phyloP scores from a whole-genome alignment of 2,888 invertebrate species.

The Acanthopleura granulata region DNA sequence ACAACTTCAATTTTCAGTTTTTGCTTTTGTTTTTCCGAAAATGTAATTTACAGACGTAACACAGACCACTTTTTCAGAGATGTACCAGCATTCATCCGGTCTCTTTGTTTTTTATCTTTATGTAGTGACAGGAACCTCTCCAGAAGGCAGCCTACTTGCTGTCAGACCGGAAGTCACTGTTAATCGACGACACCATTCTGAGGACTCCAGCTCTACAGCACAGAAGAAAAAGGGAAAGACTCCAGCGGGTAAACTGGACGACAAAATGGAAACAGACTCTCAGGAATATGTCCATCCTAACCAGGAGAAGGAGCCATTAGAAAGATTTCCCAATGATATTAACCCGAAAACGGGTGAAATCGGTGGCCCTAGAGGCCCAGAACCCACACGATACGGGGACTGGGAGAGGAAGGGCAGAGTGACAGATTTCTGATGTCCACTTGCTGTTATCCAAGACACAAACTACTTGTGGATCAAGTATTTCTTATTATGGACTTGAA shows the following conservation, averaged over 20 bases:
- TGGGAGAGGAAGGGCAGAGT: slow-evolving; percentile 99
- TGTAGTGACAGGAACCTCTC: background rate
- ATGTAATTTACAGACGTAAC: no score
- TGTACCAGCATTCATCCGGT: background rate
- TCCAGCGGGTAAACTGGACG: slow-evolving; percentile 80
- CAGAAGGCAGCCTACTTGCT: background rate
- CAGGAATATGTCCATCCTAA: slow-evolving; percentile 78
- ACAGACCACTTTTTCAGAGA: no score
- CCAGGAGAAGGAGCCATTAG: slow-evolving; percentile 85
- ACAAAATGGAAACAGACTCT: slow-evolving; percentile 71
- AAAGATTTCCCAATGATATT: slow-evolving; percentile 85
- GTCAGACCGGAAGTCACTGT: background rate
- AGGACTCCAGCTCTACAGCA: slow-evolving; percentile 28
- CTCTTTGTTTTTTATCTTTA: no score
- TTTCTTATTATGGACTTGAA: no score
- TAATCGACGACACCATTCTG: background rate
- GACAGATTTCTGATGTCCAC: slow-evolving; percentile 82
- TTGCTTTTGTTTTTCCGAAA: no score
- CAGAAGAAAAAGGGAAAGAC: slow-evolving; percentile 73
- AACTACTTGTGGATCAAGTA: no score
- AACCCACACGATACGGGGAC: slow-evolving; percentile 98
- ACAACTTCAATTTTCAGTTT: no score
- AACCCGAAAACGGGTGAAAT: slow-evolving; percentile 96
- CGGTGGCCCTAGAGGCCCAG: slow-evolving; percentile 95
- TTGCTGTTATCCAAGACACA: no score